A percentile compares a stretch with the other conserved stretches of the same genome.
Conservation (phyloP, 1,140 invertebrate species). For the Trichonephila clavata region DNA sequence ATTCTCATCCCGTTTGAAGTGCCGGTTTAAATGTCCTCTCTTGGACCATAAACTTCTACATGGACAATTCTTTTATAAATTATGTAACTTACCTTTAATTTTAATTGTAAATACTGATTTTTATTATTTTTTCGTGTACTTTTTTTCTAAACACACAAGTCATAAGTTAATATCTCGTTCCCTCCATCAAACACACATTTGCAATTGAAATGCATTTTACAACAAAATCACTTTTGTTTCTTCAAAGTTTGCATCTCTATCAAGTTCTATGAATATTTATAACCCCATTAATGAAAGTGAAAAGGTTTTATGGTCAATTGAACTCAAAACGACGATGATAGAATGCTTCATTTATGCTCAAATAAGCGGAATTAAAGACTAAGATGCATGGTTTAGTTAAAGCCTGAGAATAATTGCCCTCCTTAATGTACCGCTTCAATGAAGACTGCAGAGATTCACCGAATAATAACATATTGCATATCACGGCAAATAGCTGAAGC, state of each 20-base stretch:
- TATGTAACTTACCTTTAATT: too few species aligned
- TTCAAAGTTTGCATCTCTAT: neutral
- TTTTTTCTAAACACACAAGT: too few species aligned
- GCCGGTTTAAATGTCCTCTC: too few species aligned
- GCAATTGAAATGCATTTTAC: too few species aligned
- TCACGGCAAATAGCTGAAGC: neutral
- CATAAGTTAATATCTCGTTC: too few species aligned
- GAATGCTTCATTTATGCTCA: conserved; percentile 19
- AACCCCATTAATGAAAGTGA: conserved; percentile 21
- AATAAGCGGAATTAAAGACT: neutral
- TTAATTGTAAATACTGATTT: too few species aligned
- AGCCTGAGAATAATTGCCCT: conserved; percentile 3
- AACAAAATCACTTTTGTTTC: neutral
- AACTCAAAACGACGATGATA: conserved; percentile 12
- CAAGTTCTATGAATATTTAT: neutral
- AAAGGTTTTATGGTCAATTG: conserved; percentile 24
- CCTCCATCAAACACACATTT: too few species aligned
- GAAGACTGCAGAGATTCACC: neutral
- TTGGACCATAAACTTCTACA: too few species aligned
- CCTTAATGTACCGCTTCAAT: neutral
- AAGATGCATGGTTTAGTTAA: neutral
- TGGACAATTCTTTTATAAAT: too few species aligned
- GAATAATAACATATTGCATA: conserved; percentile 23
- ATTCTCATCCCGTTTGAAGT: too few species aligned
- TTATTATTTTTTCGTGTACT: too few species aligned